phyloP scores from a whole-genome alignment of 1,140 invertebrate species.

The Nephila pilipes region DNA sequence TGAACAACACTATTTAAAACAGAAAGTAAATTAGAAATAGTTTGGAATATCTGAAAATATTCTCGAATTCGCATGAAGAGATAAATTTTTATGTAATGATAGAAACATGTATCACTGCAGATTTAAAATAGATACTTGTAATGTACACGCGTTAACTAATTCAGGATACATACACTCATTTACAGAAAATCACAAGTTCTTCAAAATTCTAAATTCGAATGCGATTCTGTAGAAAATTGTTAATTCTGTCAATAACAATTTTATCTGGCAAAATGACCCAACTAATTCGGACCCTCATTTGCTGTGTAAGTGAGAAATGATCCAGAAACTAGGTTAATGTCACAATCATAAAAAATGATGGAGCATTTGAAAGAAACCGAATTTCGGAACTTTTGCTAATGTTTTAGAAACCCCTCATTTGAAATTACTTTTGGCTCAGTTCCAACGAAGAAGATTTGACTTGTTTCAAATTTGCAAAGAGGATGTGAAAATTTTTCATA shows the following conservation, averaged over 20 bases:
- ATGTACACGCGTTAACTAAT: too few relatives aligned
- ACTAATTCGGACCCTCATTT: conserved; percentile 2
- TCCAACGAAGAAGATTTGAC: neutral
- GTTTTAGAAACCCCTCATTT: neutral
- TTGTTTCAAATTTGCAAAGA: neutral
- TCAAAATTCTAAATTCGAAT: neutral
- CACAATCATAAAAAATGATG: neutral
- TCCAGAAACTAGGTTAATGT: conserved; percentile 18
- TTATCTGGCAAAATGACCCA: neutral
- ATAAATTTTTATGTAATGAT: too few relatives aligned
- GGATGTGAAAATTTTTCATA: neutral
- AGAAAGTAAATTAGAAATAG: too few relatives aligned
- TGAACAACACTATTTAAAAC: too few relatives aligned
- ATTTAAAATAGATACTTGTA: too few relatives aligned
- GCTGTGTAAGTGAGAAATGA: neutral
- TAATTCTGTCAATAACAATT: conserved; percentile 19
- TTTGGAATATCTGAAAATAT: too few relatives aligned
- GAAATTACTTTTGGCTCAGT: neutral
- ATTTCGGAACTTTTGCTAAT: neutral
- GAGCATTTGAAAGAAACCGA: neutral
- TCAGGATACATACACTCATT: too few relatives aligned
- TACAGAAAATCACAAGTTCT: neutral
- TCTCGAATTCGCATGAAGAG: too few relatives aligned
- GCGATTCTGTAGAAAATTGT: neutral
- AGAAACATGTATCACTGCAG: too few relatives aligned